Conservation (phyloP, 2,113 vertebrate species). For the Monopterus albus region DNA sequence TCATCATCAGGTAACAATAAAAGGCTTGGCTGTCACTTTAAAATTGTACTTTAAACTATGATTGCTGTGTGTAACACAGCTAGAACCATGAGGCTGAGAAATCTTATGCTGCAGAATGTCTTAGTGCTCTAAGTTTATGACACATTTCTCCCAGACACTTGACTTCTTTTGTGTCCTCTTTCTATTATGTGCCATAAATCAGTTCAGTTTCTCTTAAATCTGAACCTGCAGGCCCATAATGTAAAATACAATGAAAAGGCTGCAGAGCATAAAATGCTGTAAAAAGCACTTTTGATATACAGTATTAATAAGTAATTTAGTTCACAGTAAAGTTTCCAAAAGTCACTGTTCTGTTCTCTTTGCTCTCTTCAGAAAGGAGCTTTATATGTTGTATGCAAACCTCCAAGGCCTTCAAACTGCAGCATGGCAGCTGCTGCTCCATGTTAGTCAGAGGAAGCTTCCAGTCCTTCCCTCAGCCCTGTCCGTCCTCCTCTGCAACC, state of each 20-base stretch:
- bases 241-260: no score
- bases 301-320: neutral
- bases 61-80: neutral
- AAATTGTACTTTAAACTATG: no score
- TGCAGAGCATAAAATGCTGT: no score
- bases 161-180: no score
- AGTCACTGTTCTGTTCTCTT: neutral
- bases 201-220: no score
- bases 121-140: no score
- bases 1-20: constrained; percentile 63
- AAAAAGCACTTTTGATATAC: no score
- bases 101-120: no score
- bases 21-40: neutral
- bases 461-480: constrained; percentile 26
- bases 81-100: neutral
- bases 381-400: constrained; percentile 84
- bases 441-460: constrained; percentile 80
- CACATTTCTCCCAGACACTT: no score
- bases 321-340: neutral
- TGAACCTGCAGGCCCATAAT: no score
- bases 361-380: constrained; percentile 76
- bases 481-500: constrained; percentile 20
- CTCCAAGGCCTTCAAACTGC: constrained; percentile 81
- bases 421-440: constrained; percentile 70
- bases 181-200: no score